Evolutionary conservation across 2,797 vertebrate species (phyloP).

Genomic region (Aulostomus chinensis): DNA sequence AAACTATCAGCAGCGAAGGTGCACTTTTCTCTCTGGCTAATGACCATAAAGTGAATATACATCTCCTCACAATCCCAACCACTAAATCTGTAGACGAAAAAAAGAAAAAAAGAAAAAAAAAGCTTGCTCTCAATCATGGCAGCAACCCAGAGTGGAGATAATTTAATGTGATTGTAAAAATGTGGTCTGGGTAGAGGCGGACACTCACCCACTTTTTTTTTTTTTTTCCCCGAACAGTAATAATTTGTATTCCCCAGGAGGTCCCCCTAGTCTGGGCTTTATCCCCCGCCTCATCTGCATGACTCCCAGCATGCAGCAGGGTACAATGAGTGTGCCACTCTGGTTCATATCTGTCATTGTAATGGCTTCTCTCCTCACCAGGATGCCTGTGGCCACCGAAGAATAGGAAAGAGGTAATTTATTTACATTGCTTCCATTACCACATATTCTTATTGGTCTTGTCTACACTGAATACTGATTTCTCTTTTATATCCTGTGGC

Average conservation of each 20-base stretch:
- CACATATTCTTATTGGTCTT: conserved; percentile 15
- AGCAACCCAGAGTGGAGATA: conserved; percentile 32
- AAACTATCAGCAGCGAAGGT: conserved; percentile 53
- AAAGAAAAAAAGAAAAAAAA: conserved; percentile 8
- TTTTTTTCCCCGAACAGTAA: conserved; percentile 21
- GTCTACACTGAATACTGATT: conserved; percentile 29
- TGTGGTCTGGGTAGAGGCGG: conserved; percentile 24
- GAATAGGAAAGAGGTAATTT: conserved; percentile 40
- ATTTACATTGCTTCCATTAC: conserved; percentile 53
- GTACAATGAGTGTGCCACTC: conserved; percentile 20
- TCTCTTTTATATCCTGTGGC: not conserved
- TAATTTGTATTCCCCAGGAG: conserved; percentile 65
- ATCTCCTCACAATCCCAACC: conserved; percentile 39
- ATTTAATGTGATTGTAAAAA: conserved; percentile 65
- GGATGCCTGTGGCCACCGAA: conserved; percentile 45
- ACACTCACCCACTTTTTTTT: conserved; percentile 34
- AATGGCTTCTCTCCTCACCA: conserved; percentile 52
- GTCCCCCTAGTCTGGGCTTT: conserved; percentile 22
- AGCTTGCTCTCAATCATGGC: conserved; percentile 28
- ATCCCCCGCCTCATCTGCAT: conserved; percentile 30
- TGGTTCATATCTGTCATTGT: conserved; percentile 57
- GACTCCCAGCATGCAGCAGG: conserved; percentile 55
- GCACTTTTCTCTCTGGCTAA: conserved; percentile 55
- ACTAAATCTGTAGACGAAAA: conserved; percentile 44
- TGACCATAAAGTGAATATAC: conserved; percentile 65